Conservation (phyloP, 2,888 invertebrate species). For the Nasonovia ribisnigri region DNA sequence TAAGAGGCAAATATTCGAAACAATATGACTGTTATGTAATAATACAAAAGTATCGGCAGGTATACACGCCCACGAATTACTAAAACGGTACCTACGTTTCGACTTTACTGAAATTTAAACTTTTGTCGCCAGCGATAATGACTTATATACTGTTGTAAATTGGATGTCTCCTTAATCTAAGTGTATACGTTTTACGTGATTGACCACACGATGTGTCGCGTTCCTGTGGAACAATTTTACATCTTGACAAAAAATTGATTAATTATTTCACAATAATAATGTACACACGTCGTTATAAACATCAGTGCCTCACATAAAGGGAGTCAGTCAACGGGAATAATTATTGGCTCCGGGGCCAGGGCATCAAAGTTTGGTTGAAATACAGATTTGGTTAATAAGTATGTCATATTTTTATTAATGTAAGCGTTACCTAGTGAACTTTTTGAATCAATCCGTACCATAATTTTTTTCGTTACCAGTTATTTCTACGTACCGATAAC, state of each 20-base stretch:
- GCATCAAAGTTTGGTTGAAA: not conserved
- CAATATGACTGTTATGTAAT: conserved; percentile 4
- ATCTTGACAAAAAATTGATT: not conserved
- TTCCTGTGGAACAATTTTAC: not conserved
- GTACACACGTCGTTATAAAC: not conserved
- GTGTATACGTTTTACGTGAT: not conserved
- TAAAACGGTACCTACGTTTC: not conserved
- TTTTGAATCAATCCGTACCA: not conserved
- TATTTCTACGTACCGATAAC: not conserved
- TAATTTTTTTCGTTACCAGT: not conserved
- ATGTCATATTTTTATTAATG: not conserved
- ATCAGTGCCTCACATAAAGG: not conserved
- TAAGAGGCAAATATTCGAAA: conserved; percentile 40
- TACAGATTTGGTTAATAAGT: not conserved
- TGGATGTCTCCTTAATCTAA: not conserved
- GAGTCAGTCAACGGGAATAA: not conserved
- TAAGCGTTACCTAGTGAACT: not conserved
- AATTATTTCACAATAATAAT: not conserved
- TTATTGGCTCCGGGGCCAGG: too few relatives aligned
- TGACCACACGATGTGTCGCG: not conserved
- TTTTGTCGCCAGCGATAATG: not conserved
- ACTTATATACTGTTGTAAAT: not conserved
- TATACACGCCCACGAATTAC: not conserved
- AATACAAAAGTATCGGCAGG: not conserved
- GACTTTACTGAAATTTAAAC: not conserved